These are phyloP conservation scores for Neolamprologus kungweensis DNA, from an alignment of 2,113 vertebrate species.

Conservation along the genomic window DNA sequence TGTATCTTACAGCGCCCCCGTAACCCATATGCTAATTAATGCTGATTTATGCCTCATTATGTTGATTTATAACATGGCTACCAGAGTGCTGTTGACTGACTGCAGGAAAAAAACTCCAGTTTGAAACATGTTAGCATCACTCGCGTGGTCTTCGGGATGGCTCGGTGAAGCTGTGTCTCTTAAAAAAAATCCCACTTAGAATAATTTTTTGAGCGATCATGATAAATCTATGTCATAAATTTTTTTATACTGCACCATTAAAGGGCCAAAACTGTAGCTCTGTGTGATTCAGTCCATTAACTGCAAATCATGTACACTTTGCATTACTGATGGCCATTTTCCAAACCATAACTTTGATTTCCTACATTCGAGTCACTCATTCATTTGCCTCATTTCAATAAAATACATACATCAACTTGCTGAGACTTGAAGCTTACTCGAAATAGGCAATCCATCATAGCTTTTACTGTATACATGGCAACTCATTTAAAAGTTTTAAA, in stretches of 20 bases:
- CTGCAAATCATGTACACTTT: conserved; percentile 1
- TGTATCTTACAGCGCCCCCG: conserved; percentile 7
- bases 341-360: conserved; percentile 25
- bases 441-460: conserved; percentile 7
- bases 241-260: not conserved
- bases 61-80: conserved; percentile 43
- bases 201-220: not conserved
- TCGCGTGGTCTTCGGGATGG: not conserved
- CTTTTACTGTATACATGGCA: not conserved
- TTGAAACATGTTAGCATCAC: not conserved
- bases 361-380: not conserved
- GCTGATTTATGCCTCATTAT: conserved; percentile 60
- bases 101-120: not conserved
- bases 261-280: not conserved
- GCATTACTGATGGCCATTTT: conserved; percentile 18
- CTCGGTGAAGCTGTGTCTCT: not conserved
- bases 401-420: not conserved
- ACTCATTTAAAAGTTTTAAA: not conserved
- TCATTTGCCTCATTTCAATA: not conserved
- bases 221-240: not conserved
- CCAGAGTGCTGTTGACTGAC: conserved; percentile 31
- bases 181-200: not conserved
- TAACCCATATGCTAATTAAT: conserved; percentile 53
- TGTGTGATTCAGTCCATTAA: not conserved
- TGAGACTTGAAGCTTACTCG: not conserved